phyloP scores from a whole-genome alignment of 2,113 vertebrate genomes.

The Accipiter cooperii region DNA sequence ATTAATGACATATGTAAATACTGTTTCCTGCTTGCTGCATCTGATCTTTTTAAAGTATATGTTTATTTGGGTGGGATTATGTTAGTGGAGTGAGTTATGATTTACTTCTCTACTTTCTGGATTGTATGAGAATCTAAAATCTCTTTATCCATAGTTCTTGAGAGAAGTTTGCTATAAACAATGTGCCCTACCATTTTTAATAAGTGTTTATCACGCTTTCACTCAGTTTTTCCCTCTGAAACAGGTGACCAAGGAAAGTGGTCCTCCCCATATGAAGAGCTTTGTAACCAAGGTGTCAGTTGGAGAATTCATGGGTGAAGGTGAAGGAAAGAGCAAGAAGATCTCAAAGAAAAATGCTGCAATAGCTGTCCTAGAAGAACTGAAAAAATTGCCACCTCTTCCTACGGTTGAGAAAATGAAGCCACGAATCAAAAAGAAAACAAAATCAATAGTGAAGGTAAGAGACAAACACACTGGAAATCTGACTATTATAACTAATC shows the following conservation, averaged over 20 bases:
- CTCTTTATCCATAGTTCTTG: background rate
- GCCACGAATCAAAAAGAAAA: conserved; percentile 99
- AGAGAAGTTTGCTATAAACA: conserved; percentile 51
- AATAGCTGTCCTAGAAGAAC: conserved; percentile 85
- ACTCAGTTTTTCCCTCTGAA: conserved; percentile 78
- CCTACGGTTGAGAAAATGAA: conserved; percentile 87
- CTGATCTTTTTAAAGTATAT: background rate
- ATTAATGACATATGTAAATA: background rate
- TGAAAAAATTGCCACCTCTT: conserved; percentile 88
- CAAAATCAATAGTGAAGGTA: conserved; percentile 95
- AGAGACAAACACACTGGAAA: background rate
- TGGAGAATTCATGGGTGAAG: conserved; percentile 90
- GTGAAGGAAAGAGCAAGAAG: conserved; percentile 98
- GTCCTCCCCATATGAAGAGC: conserved; percentile 97
- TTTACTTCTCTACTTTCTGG: background rate
- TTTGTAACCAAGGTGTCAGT: conserved; percentile 90
- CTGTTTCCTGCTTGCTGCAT: background rate
- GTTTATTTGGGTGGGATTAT: background rate
- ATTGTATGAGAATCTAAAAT: background rate
- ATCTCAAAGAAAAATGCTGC: conserved; percentile 97
- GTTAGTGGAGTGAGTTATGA: background rate
- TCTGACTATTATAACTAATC: background rate
- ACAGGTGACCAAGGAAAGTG: conserved; percentile 94
- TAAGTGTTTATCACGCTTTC: conserved; percentile 72
- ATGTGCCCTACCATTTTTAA: conserved; percentile 54